A percentile compares a stretch with the other conserved stretches of the same genome.
phyloP scores from a whole-genome alignment of 1,140 invertebrate genomes.

The Melitaea cinxia region DNA sequence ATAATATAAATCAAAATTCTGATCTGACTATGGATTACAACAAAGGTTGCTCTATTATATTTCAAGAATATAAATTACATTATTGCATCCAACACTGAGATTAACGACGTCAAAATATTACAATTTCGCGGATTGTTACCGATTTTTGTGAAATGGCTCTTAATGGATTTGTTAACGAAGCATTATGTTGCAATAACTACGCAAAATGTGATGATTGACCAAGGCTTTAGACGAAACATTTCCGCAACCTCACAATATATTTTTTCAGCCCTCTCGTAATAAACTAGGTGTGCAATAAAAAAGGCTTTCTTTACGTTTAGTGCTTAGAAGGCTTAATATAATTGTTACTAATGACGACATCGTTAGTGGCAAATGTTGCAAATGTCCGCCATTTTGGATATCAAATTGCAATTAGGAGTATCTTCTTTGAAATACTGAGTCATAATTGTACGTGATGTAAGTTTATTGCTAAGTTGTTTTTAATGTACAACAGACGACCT shows the following conservation, averaged over 20 bases:
- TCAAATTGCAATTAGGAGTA: slow-evolving; percentile 34
- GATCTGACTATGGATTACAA: too few species aligned
- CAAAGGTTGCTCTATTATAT: too few species aligned
- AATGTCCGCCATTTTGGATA: slow-evolving; percentile 27
- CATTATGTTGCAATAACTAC: too few species aligned
- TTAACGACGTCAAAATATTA: too few species aligned
- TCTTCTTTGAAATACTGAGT: slow-evolving; percentile 21
- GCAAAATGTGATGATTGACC: too few species aligned
- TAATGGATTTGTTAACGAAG: too few species aligned
- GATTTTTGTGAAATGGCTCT: too few species aligned
- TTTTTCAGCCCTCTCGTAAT: neutral
- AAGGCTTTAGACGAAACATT: neutral
- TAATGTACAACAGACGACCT: neutral
- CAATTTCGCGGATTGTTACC: too few species aligned
- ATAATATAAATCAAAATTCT: too few species aligned
- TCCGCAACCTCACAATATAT: neutral
- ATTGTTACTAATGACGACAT: slow-evolving; percentile 33
- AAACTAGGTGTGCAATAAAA: slow-evolving; percentile 13
- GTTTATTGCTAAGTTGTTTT: slow-evolving; percentile 16
- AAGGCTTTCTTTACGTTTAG: slow-evolving; percentile 4
- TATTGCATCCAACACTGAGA: too few species aligned
- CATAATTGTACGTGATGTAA: slow-evolving; percentile 17
- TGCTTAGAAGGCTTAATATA: slow-evolving; percentile 21
- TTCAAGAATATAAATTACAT: too few species aligned
- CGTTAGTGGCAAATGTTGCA: slow-evolving; percentile 36